These are phyloP conservation scores for Charanyca ferruginea DNA, from an alignment of 2,888 invertebrate species.

Conservation along the genomic window DNA sequence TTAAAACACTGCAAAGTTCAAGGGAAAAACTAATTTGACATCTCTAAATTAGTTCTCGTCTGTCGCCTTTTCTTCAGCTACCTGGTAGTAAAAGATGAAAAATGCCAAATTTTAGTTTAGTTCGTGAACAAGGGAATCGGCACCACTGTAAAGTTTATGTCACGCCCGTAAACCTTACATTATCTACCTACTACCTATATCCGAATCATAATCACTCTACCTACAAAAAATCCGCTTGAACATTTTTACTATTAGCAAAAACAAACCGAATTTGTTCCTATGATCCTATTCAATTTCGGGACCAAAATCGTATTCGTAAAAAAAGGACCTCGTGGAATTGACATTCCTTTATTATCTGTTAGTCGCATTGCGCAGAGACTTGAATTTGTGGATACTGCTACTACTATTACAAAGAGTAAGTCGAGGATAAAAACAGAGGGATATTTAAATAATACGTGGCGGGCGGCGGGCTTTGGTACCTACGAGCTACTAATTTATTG, in stretches of 20 bases:
- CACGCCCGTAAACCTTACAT: too few relatives aligned
- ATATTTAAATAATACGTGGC: too few relatives aligned
- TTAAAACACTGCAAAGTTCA: too few relatives aligned
- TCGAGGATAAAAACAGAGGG: not conserved
- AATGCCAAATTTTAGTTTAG: too few relatives aligned
- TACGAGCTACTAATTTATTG: too few relatives aligned
- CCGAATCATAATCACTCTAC: not conserved
- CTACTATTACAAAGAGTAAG: conserved; percentile 33
- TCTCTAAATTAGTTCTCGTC: too few relatives aligned
- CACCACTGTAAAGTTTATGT: too few relatives aligned
- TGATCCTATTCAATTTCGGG: conserved; percentile 32
- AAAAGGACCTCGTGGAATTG: conserved; percentile 23
- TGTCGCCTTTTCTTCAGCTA: too few relatives aligned
- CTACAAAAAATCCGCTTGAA: not conserved
- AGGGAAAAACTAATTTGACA: too few relatives aligned
- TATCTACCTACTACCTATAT: not conserved
- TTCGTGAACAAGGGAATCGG: too few relatives aligned
- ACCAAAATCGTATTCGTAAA: conserved; percentile 33
- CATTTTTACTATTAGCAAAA: conserved; percentile 7
- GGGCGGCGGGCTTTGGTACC: too few relatives aligned
- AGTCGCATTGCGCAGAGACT: conserved; percentile 30
- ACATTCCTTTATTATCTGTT: conserved; percentile 48
- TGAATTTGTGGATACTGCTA: conserved; percentile 41
- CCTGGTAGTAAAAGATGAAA: too few relatives aligned
- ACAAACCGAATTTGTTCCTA: conserved; percentile 1